Base-by-base conservation (phyloP, 2,797 vertebrate species). In the Euphonia xanthogaster region DNA sequence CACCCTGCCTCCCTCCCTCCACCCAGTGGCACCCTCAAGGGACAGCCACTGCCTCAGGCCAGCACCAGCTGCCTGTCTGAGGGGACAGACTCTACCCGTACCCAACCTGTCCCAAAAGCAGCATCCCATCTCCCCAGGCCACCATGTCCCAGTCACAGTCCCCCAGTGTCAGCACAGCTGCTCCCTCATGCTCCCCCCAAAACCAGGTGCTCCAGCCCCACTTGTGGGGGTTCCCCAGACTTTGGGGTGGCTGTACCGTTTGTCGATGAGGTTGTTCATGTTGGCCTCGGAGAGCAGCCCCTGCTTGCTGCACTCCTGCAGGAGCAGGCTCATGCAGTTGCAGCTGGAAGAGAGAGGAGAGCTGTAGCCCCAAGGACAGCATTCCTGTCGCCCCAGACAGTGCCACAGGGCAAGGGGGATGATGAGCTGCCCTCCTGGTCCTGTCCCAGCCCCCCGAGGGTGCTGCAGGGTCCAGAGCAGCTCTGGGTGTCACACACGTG, bases 271-370 rank as follows among this genome's bases (percentile, higher is more conserved):
- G 95, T 96, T 98, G 90, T 95, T 74, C 31, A 98, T 98, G 89
- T 99, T 98, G 74, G 97, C 90, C 45, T 99, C 99, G 0, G 99
- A 99, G 40, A 99, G 98, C 87, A 99, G 98, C 3, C 98, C 99
- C 31, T 99, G 98, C 96, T 99, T 99, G 97, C 99, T 98, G 58
- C 99, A 99, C 96, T 99, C 99, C 88, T 99, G 99, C 23, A 99
- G 98, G 11, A 99, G 98, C 94, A 99, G 98, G 84, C 98, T 98
- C 18, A 98, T 98, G 78, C 99, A 99, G 97, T 99, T 98, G 15
- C 99, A 99, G 92, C 99, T 99, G 97, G 10, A 96, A 96, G 21
- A 94, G 39, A 95, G 30, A 61, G 31, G 37, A 81, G 44, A 81
- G 60, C 1, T 3, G 12, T 18, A 65, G 42, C 50, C 30, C 6